These are phyloP conservation scores for Penaeus monodon DNA, from an alignment of 2,888 invertebrate genomes.

Conservation along the genomic window DNA sequence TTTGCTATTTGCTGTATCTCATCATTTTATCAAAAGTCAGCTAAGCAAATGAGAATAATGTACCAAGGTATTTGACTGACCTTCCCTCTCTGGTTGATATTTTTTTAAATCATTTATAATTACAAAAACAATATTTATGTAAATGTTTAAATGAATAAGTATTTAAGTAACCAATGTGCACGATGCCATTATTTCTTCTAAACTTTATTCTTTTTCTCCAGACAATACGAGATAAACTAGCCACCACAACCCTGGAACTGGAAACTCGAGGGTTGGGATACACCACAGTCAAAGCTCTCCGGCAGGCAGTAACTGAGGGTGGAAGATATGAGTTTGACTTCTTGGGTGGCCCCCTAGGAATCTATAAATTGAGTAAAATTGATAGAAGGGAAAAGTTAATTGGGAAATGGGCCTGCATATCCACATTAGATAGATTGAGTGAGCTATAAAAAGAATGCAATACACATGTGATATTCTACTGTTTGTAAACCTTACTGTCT, in stretches of 20 bases:
- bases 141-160: too few relatives aligned
- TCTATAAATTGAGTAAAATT: conserved; percentile 57
- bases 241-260: conserved; percentile 44
- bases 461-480: not conserved
- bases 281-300: conserved; percentile 51
- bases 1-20: not conserved
- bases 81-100: too few relatives aligned
- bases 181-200: not conserved
- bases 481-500: too few relatives aligned
- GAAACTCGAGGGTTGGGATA: conserved; percentile 60
- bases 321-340: conserved; percentile 59
- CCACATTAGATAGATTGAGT: conserved; percentile 54
- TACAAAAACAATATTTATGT: too few relatives aligned
- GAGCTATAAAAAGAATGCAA: conserved; percentile 25
- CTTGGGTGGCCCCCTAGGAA: conserved; percentile 53
- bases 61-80: too few relatives aligned
- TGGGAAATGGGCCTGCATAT: conserved; percentile 63
- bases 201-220: conserved; percentile 5
- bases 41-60: not conserved
- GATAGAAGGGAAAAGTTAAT: conserved; percentile 62
- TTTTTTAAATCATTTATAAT: too few relatives aligned
- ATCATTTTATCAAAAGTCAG: not conserved
- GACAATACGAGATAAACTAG: conserved; percentile 60
- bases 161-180: not conserved
- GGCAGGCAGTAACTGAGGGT: conserved; percentile 61